Base-by-base conservation (phyloP, 2,797 vertebrate species). In the Cryptoblepharus egeriae region DNA sequence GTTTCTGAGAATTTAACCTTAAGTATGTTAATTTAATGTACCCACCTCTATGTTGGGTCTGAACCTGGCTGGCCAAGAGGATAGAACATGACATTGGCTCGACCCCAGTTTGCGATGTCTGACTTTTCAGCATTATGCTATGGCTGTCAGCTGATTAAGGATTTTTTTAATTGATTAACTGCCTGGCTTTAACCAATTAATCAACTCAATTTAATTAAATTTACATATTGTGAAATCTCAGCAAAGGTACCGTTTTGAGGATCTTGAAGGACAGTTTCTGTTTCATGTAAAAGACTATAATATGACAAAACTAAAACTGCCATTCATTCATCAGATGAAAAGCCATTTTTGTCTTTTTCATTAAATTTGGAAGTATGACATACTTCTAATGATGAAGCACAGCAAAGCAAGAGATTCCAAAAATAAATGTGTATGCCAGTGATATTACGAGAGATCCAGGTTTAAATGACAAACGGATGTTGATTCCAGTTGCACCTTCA, bases 161-260 rank as follows among this genome's bases (percentile, higher is more conserved):
- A 49, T 37, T 84, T 73, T 49, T 81, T 75, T 45, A 81, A 81
- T 74, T 75, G 49, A 75, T 81, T 79, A 79, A 79, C 77, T 68
- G 77, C 24, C 63, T 84, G 63, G 63, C 77, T 68, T 79, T 79
- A 74, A 75, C 39, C n/a, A 79, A 68, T 74, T 79, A 79, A 84
- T 74, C 76, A 79, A 60, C 69, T 74, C 18, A 67, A 58, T 79
- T 68, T 68, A 84, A 84, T 79, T 84, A 74, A 35, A 84, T 84
- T 74, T 74, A 26, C 76, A 49, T 84, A 82, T 35, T 74, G 30
- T n/a, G 69, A 82, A 76, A 60, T 24, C 30, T 10, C 37, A 32
- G 2, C 6, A 55, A 30, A 45, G n/a, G 26, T 39, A 60, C 42
- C 20, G 65, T 58, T 68, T 75, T 73, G 32, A 39, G 35, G 72